Evolutionary conservation across 2,888 invertebrate genomes (phyloP), one percentile per base, ranked within the genome.

Genomic region (Apamea crenata): DNA sequence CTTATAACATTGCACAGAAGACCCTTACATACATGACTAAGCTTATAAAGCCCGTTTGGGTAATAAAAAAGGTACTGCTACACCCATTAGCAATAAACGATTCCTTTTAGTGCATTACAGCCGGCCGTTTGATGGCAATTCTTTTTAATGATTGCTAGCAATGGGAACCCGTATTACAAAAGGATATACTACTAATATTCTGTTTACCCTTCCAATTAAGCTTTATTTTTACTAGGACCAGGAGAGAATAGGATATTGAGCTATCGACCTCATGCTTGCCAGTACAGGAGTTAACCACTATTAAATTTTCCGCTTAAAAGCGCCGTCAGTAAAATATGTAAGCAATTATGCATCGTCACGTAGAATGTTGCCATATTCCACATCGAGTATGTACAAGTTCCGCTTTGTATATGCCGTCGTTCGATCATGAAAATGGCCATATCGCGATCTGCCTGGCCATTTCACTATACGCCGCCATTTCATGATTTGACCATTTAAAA

Each of bases 21-120:
- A 16, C 63, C 69, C 18, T 80, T 25, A 68, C 56, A 84, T 40
- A 84, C 80, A 68, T 80, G 36, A 32, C 80, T 29, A 73, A 59
- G 63, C 80, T 47, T 73, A 67, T 80, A 84, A 80, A 80, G 68
- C 53, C 77, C 76, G n/a, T 75, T 82, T 61, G 10, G n/a, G 84
- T 68, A 50, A 80, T 84, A 84, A 84, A 82, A 79, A 78, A 32
- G 61, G 66, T n/a, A 53, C 25, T 59, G 50, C 18, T 68, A 68
- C 36, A 50, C 53, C 18, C 67, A 82, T 74, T 75, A 74, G 69
- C 59, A 85, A 66, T 78, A 59, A 83, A 78, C 66, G 65, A 47
- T 77, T 67, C 75, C 68, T 40, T 69, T 68, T 69, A 74, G 29
- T 40, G 40, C 85, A 79, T 72, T 82, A 53, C 61, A 79, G 25